phyloP scores from a whole-genome alignment of 2,888 invertebrate genomes.

The Eilema griseolum region DNA sequence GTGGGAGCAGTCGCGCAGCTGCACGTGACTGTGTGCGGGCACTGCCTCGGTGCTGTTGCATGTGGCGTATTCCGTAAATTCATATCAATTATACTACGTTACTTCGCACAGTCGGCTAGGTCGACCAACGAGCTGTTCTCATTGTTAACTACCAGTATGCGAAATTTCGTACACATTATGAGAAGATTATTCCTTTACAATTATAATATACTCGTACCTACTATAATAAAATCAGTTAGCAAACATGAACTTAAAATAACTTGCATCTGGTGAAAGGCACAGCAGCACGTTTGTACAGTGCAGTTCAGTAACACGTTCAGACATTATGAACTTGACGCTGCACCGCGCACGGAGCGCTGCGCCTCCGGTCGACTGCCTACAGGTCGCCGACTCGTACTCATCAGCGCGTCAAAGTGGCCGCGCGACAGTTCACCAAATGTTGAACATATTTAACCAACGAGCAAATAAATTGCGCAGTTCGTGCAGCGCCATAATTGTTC shows the following conservation, averaged over 20 bases:
- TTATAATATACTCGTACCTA: too few species aligned
- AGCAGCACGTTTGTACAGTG: neutral
- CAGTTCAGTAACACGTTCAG: neutral
- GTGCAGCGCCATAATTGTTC: constrained; percentile 8
- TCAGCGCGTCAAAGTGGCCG: neutral
- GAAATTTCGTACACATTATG: too few species aligned
- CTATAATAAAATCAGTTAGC: too few species aligned
- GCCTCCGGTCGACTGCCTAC: too few species aligned
- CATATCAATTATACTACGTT: neutral
- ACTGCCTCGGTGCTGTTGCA: too few species aligned
- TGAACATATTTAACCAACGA: neutral
- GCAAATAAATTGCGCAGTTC: constrained; percentile 12
- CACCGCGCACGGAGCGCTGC: neutral
- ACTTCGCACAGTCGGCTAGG: neutral
- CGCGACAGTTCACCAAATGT: constrained; percentile 4
- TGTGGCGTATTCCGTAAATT: too few species aligned
- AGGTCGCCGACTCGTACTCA: neutral
- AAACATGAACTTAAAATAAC: neutral
- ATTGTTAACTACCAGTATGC: too few species aligned
- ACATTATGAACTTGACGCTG: neutral
- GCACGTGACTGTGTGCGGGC: too few species aligned
- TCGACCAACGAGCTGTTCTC: too few species aligned
- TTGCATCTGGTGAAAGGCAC: neutral
- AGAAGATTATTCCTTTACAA: too few species aligned
- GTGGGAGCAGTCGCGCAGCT: neutral